These are phyloP conservation scores for Druceiella hillmani DNA, from an alignment of 2,888 invertebrate species.

Conservation along the genomic window DNA sequence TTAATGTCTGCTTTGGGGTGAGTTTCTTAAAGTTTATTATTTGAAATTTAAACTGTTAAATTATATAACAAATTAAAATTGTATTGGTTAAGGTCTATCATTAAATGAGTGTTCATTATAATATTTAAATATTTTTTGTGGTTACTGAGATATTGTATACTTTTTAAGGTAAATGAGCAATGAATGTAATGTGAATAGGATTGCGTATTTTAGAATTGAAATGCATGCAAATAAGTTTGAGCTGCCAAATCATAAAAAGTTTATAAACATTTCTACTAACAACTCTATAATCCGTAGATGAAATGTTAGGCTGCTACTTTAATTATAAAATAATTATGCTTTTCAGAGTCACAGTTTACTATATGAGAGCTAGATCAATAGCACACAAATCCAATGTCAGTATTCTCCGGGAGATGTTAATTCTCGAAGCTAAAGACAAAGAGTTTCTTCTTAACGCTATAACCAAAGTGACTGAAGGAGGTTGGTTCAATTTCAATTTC, in stretches of 20 bases:
- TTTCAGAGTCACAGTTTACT: constrained; percentile 57
- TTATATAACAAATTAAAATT: constrained; percentile 1
- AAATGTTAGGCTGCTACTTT: not conserved
- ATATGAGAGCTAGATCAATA: constrained; percentile 53
- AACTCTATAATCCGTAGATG: not conserved
- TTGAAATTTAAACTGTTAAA: constrained; percentile 2
- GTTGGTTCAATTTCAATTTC: constrained; percentile 31
- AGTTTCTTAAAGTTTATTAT: constrained; percentile 18
- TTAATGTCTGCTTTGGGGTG: constrained; percentile 57
- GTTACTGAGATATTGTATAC: too few species aligned
- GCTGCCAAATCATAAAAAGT: not conserved
- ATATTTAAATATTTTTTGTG: too few species aligned
- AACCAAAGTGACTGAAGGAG: constrained; percentile 54
- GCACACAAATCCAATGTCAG: constrained; percentile 58
- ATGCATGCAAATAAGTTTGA: constrained; percentile 6
- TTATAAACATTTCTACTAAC: not conserved
- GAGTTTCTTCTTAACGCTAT: constrained; percentile 62
- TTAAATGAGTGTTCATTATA: too few species aligned
- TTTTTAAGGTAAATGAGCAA: too few species aligned
- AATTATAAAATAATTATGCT: too few species aligned
- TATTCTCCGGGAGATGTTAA: constrained; percentile 58
- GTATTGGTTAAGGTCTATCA: too few species aligned
- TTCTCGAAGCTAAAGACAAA: constrained; percentile 63
- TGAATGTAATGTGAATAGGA: too few species aligned
- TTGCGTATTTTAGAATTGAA: not conserved